Conservation (phyloP, 2,888 invertebrate genomes). For the Drosophila ustulata region DNA sequence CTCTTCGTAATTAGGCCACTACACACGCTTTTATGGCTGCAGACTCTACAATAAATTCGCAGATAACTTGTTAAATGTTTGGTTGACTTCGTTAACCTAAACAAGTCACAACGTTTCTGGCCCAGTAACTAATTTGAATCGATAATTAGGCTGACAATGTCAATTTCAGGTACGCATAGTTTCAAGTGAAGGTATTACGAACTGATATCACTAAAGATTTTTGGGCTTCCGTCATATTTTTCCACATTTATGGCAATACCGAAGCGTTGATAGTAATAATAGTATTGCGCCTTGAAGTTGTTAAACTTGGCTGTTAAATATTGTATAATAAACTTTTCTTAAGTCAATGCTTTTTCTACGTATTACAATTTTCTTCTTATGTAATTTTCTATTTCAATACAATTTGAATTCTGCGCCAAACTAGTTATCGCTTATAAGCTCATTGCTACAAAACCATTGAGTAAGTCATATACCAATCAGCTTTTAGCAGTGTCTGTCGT, state of each 20-base stretch:
- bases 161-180: neutral
- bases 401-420: conserved; percentile 1
- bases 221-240: no score
- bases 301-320: no score
- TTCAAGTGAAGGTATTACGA: neutral
- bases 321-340: no score
- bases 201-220: no score
- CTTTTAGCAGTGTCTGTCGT: neutral
- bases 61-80: neutral
- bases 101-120: neutral
- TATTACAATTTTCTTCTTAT: no score
- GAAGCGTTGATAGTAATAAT: no score
- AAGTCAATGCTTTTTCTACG: no score
- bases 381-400: neutral
- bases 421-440: neutral
- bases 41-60: neutral
- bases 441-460: neutral
- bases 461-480: neutral
- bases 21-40: conserved; percentile 4
- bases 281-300: no score
- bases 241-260: no score
- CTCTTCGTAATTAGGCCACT: conserved; percentile 42
- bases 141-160: neutral
- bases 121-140: neutral
- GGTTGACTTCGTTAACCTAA: neutral